Evolutionary conservation across 1,140 invertebrate species (phyloP).

Genomic region (Cotesia typhae): DNA sequence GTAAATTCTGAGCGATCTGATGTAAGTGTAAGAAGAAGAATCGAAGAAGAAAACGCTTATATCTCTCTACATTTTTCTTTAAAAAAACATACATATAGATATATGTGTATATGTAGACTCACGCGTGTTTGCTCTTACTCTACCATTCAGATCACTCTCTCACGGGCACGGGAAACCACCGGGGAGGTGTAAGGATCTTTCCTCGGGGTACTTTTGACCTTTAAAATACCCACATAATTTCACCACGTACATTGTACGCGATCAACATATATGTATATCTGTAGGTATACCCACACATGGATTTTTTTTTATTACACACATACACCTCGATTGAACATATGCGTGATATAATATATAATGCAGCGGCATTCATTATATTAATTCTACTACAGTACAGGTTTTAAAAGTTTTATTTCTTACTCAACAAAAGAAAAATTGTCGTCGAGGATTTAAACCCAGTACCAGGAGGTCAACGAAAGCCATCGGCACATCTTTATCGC

Average conservation of each 20-base stretch:
- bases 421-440: background rate
- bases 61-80: background rate
- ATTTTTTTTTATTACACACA: too few relatives aligned
- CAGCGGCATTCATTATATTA: too few relatives aligned
- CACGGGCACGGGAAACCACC: constrained; percentile 33
- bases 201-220: constrained; percentile 29
- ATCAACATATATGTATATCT: background rate
- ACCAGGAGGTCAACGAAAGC: constrained; percentile 6
- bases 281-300: too few relatives aligned
- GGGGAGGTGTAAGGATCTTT: constrained; percentile 22
- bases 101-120: constrained; percentile 34
- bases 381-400: too few relatives aligned
- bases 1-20: too few relatives aligned
- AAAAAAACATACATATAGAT: constrained; percentile 19
- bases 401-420: too few relatives aligned
- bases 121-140: constrained; percentile 42
- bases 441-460: background rate
- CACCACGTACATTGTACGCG: constrained; percentile 6
- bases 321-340: too few relatives aligned
- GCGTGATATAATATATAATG: too few relatives aligned
- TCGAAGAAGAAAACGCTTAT: constrained; percentile 33
- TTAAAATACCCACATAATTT: constrained; percentile 28
- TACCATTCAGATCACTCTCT: constrained; percentile 40
- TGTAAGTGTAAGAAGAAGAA: background rate
- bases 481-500: constrained; percentile 29